Percentiles rank a stretch among this genome's conserved stretches.
These are phyloP conservation scores for Pachyuromys duprasi DNA, from an alignment of 2,797 vertebrate genomes.

Conservation along the genomic window DNA sequence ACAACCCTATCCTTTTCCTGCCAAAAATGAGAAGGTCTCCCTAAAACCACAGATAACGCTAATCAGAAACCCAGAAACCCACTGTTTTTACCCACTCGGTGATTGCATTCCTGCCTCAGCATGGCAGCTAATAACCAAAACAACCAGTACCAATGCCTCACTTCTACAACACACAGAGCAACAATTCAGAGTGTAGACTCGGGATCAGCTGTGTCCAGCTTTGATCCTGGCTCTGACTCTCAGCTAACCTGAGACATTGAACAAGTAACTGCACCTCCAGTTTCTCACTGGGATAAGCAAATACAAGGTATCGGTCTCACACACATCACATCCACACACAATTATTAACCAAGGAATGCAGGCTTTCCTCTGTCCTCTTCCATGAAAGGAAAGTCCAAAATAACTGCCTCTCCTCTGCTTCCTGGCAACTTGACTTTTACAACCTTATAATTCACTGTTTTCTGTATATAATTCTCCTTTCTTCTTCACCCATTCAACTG, in stretches of 20 bases:
- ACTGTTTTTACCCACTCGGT: neutral
- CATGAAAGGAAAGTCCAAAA: neutral
- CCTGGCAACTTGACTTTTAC: neutral
- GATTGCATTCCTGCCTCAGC: neutral
- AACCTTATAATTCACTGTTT: neutral
- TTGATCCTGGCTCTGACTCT: constrained; percentile 26
- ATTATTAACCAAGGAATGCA: neutral
- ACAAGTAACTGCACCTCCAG: constrained; percentile 26
- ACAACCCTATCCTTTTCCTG: neutral
- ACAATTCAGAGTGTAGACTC: neutral
- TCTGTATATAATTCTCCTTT: neutral
- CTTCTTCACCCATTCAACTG: neutral
- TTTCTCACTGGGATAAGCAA: constrained; percentile 32
- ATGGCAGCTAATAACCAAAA: neutral
- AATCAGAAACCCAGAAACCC: neutral
- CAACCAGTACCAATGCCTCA: neutral
- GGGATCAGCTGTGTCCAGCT: neutral
- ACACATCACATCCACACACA: neutral
- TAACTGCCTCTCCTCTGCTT: neutral
- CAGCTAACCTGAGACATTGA: neutral
- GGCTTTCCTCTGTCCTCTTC: neutral
- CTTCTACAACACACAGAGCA: neutral
- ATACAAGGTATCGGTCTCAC: neutral
- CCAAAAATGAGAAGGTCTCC: neutral
- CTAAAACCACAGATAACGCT: constrained; percentile 6